Percentiles rank a stretch among this genome's conserved stretches.
These are phyloP conservation scores for Drosophila pseudoobscura DNA, from an alignment of 1,140 invertebrate genomes.

Conservation along the genomic window DNA sequence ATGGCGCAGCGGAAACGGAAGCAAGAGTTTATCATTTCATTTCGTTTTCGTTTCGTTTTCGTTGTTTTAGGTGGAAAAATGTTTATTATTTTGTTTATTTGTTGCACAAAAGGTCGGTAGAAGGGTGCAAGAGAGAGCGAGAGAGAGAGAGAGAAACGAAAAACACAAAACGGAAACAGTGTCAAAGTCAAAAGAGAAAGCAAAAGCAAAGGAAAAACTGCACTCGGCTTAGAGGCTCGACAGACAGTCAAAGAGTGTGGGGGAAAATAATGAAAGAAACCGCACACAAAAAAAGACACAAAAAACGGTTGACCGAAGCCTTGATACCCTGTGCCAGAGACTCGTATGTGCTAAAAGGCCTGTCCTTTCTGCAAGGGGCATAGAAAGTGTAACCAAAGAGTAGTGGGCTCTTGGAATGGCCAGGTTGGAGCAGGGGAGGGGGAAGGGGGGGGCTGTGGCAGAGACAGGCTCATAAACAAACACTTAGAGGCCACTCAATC, in stretches of 20 bases:
- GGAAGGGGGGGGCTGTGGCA: conserved; percentile 7
- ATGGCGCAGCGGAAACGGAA: conserved; percentile 83
- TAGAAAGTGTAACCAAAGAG: too few species aligned
- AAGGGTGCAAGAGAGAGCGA: conserved; percentile 16
- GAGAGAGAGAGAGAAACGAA: conserved; percentile 35
- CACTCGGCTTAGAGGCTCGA: conserved; percentile 39
- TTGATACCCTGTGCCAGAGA: too few species aligned
- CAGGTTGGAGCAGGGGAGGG: conserved; percentile 1
- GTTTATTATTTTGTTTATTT: conserved; percentile 34
- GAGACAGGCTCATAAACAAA: conserved; percentile 59
- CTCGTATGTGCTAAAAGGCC: too few species aligned
- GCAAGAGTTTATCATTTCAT: conserved; percentile 70
- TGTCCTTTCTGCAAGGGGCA: too few species aligned
- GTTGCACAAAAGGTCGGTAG: conserved; percentile 25
- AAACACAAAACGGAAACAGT: conserved; percentile 25
- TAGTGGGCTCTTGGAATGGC: too few species aligned
- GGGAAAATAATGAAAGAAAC: too few species aligned
- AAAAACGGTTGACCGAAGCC: too few species aligned
- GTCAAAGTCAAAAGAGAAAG: conserved; percentile 34
- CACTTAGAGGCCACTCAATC: conserved; percentile 75
- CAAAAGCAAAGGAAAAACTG: conserved; percentile 26
- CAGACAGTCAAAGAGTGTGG: background rate
- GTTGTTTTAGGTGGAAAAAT: conserved; percentile 1
- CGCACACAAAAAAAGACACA: too few species aligned
- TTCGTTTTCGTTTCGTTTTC: conserved; percentile 19